Percentiles rank a stretch among this genome's conserved stretches.
Evolutionary conservation across 2,888 invertebrate genomes (phyloP).

Genomic region (Liodrosophila aerea): DNA sequence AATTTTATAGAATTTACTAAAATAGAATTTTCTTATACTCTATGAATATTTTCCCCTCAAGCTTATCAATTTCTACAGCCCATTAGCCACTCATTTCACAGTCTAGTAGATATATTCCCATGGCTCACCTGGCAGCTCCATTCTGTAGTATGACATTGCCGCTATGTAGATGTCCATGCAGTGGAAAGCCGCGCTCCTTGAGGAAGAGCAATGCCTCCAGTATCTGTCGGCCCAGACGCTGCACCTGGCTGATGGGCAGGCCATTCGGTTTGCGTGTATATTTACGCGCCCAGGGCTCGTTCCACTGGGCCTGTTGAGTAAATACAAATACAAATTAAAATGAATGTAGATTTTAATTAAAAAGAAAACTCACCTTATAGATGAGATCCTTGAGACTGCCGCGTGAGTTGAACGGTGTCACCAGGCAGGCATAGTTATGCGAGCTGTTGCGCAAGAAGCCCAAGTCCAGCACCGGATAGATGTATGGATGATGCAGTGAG

Average conservation of each 20-base stretch:
- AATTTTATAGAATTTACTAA: background rate
- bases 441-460: constrained; percentile 86
- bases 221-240: constrained; percentile 93
- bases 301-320: constrained; percentile 87
- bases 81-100: constrained; percentile 41
- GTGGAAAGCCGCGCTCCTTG: constrained; percentile 92
- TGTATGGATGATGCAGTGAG: constrained; percentile 95
- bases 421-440: constrained; percentile 87
- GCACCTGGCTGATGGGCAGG: constrained; percentile 90
- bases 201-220: constrained; percentile 93
- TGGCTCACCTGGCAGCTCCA: constrained; percentile 91
- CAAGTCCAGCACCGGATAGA: constrained; percentile 93
- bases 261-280: constrained; percentile 88
- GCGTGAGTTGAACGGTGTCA: constrained; percentile 91
- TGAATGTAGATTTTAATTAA: constrained; percentile 29
- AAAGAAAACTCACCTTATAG: constrained; percentile 87
- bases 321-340: background rate
- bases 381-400: constrained; percentile 95
- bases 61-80: constrained; percentile 4
- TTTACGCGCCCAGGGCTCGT: constrained; percentile 90
- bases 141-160: constrained; percentile 96
- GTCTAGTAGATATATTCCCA: constrained; percentile 11
- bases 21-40: no score
- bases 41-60: background rate
- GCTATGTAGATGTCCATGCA: constrained; percentile 92